Evolutionary conservation across 2,797 vertebrate species (phyloP).

Genomic region (Lepilemur ruficaudatus): DNA sequence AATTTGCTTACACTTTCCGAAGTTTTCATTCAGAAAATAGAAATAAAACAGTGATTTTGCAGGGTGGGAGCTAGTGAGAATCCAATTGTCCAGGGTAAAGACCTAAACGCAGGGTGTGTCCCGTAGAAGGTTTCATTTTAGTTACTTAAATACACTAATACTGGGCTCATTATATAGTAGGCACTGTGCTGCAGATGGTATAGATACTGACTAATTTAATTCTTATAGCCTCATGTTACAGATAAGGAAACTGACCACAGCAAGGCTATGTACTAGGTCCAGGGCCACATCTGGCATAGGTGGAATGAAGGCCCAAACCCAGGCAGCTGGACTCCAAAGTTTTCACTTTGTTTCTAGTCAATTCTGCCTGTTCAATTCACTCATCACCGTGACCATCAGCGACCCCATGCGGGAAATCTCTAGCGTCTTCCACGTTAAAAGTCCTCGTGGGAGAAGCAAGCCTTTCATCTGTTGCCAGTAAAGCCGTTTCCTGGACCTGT

Average conservation of each 20-base stretch:
- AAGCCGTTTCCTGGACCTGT: background rate
- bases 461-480: background rate
- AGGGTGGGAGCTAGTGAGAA: background rate
- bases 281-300: accelerated
- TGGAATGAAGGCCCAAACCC: accelerated
- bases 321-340: background rate
- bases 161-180: background rate
- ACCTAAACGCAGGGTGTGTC: background rate
- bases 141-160: background rate
- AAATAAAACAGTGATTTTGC: background rate
- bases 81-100: background rate
- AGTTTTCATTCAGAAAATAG: background rate
- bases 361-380: background rate
- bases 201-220: background rate
- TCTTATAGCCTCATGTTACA: background rate
- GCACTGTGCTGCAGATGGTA: background rate
- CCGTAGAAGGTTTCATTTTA: accelerated
- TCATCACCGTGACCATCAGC: background rate
- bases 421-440: background rate
- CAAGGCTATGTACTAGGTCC: background rate
- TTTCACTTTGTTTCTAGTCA: background rate
- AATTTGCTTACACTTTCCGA: background rate
- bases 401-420: too few species aligned
- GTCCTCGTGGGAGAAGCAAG: too few species aligned
- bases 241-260: background rate